Percentiles rank a stretch among this genome's conserved stretches.
These are phyloP conservation scores for Schrankia costaestrigalis DNA, from an alignment of 2,888 invertebrate species.

Conservation along the genomic window DNA sequence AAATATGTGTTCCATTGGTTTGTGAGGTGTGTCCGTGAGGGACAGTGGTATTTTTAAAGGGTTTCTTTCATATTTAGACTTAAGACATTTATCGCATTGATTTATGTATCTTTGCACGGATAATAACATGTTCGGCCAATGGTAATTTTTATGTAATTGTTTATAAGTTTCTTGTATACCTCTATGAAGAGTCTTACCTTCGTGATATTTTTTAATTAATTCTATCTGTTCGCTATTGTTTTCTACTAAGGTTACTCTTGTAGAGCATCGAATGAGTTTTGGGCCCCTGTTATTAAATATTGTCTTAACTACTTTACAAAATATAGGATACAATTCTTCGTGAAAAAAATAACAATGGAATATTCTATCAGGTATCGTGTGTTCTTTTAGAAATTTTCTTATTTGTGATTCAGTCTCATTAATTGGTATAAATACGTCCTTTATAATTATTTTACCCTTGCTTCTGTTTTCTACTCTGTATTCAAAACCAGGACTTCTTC, in stretches of 20 bases:
- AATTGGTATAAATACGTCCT: too few species aligned
- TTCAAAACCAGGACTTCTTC: conserved; percentile 14
- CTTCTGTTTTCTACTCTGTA: neutral
- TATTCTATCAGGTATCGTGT: conserved; percentile 4
- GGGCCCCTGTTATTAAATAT: too few species aligned
- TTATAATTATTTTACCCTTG: conserved; percentile 1
- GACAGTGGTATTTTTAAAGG: conserved; percentile 26
- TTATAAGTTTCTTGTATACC: too few species aligned
- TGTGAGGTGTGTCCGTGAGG: too few species aligned
- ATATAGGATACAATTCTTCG: conserved; percentile 1
- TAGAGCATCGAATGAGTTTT: conserved; percentile 17
- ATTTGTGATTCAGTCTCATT: conserved; percentile 21
- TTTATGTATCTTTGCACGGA: neutral
- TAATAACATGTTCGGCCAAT: conserved; percentile 1
- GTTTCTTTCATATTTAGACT: conserved; percentile 22
- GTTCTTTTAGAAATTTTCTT: conserved; percentile 10
- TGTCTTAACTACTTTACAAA: conserved; percentile 15
- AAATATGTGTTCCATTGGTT: conserved; percentile 31
- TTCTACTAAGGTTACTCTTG: conserved; percentile 18
- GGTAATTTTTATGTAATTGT: conserved; percentile 9
- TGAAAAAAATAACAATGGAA: conserved; percentile 7
- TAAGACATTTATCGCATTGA: conserved; percentile 1
- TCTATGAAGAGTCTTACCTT: conserved; percentile 9
- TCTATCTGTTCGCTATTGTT: conserved; percentile 5
- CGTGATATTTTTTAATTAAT: too few species aligned